Evolutionary conservation across 2,888 invertebrate species (phyloP), one percentile per base, ranked within the genome.

Genomic region (Sepiola atlantica): DNA sequence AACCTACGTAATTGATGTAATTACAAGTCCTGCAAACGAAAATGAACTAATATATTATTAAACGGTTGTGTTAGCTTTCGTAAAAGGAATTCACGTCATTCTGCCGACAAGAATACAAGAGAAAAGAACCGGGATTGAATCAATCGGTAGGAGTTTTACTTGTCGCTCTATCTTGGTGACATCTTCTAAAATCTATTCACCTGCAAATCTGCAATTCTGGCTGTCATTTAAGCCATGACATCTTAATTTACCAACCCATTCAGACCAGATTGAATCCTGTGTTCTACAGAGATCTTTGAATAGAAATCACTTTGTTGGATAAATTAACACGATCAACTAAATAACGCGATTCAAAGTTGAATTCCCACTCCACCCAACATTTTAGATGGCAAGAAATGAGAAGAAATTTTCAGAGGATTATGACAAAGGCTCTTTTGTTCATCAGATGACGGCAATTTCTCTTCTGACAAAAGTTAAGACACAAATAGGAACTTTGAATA

Each of bases 141-240:
- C 32, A 77, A 77, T 77, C 32, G 77, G 21, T n/a, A n/a, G 77
- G 77, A 77, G 45, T 77, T 77, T 14, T 77, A 12, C n/a, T 77
- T 77, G 77, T n/a, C 77, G 77, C 77, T 77, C 16, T n/a, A 77
- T 77, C n/a, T 77, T 14, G 1, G 16, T 77, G 77, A 77, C n/a
- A 77, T 77, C 77, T n/a, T 77, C 77, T 77, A 18, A n/a, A 77
- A 77, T 77, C 77, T 77, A 77, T 77, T 77, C 77, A 77, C 77
- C n/a, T 77, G n/a, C n/a, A 77, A 77, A 2, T n/a, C 32, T 32
- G n/a, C 14, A 14, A 12, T 77, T 77, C n/a, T n/a, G n/a, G n/a
- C 77, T 77, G 77, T 77, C 77, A 77, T 77, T 77, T n/a, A 77
- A 77, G n/a, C n/a, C n/a, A 77, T 77, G n/a, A 77, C n/a, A 77